Base-by-base conservation (phyloP, 2,113 vertebrate genomes). In the Alectura lathami region DNA sequence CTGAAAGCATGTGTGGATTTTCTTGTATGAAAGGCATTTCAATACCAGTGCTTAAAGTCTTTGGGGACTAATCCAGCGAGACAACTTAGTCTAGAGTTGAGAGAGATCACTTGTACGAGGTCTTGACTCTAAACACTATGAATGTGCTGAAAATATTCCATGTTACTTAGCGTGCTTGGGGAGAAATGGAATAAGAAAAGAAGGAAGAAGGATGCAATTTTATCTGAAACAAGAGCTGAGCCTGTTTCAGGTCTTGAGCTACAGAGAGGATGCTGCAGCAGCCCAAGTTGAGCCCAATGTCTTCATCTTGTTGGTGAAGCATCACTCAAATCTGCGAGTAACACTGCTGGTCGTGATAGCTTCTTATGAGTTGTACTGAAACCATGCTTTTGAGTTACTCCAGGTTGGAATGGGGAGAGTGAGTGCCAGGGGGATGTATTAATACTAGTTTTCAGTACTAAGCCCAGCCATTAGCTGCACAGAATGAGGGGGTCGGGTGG, bases 271-370 rank as follows among this genome's bases (percentile, higher is more conserved):
- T 68, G 82, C 63, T 51, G 64, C 63, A 24, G 30, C 9, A 48
- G 59, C 42, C 50, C 14, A 23, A n/a, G 23, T 3, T 0, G 16
- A 88, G 34, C 29, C 32, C 22, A 13, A 4, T 53, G 51, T 36
- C 42, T 17, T 11, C 24, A 4, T 67, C 64, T 18, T 14, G 56
- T 48, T 51, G 8, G 17, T 2, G 2, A 50, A 74, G n/a, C 0
- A 1, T 29, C 1, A 2, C 47, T 72, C 15, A 75, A 0, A 76
- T 68, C 30, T 57, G 11, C 1, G 4, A 48, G 34, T 42, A 42
- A 20, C 1, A 0, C 1, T 38, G 43, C 17, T 64, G 54, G 3
- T n/a, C 20, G 0, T n/a, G 13, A 15, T 29, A 72, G 42, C 6
- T 72, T 75, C 6, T 6, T 34, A 54, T 40, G 26, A 53, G 22